These are phyloP conservation scores for Pollenia amentaria DNA, from an alignment of 2,888 invertebrate genomes.

Conservation along the genomic window DNA sequence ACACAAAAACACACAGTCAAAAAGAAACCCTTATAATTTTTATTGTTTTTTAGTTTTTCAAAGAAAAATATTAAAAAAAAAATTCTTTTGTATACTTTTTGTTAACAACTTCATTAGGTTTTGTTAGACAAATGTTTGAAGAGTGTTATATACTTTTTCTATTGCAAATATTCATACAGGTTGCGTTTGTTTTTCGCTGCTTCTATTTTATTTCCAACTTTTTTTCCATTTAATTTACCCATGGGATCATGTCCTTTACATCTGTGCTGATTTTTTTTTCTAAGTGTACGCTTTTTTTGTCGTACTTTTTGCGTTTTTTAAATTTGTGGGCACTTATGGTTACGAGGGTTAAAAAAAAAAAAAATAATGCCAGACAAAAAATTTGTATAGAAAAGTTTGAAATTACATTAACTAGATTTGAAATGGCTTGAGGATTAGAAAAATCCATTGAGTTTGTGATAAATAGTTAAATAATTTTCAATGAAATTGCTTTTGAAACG, in stretches of 20 bases:
- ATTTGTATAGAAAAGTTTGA: slow-evolving; percentile 20
- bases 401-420: slow-evolving; percentile 51
- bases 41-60: not conserved
- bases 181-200: slow-evolving; percentile 47
- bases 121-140: slow-evolving; percentile 52
- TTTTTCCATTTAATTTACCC: slow-evolving; percentile 48
- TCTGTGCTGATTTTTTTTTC: slow-evolving; percentile 62
- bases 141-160: slow-evolving; percentile 19
- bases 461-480: slow-evolving; percentile 69
- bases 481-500: slow-evolving; percentile 54
- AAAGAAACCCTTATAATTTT: slow-evolving; percentile 6
- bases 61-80: not conserved
- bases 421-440: slow-evolving; percentile 51
- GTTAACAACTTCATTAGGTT: slow-evolving; percentile 72
- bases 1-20: not conserved
- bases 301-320: not conserved
- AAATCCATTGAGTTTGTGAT: slow-evolving; percentile 58
- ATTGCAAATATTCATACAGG: slow-evolving; percentile 66
- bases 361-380: not conserved
- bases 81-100: slow-evolving; percentile 53
- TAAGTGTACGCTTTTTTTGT: not conserved
- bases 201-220: slow-evolving; percentile 3
- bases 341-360: slow-evolving; percentile 27
- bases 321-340: slow-evolving; percentile 60
- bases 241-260: slow-evolving; percentile 63